Evolutionary conservation across 2,113 vertebrate species (phyloP), one percentile per base, ranked within the genome.

Genomic region (Otus sunia): DNA sequence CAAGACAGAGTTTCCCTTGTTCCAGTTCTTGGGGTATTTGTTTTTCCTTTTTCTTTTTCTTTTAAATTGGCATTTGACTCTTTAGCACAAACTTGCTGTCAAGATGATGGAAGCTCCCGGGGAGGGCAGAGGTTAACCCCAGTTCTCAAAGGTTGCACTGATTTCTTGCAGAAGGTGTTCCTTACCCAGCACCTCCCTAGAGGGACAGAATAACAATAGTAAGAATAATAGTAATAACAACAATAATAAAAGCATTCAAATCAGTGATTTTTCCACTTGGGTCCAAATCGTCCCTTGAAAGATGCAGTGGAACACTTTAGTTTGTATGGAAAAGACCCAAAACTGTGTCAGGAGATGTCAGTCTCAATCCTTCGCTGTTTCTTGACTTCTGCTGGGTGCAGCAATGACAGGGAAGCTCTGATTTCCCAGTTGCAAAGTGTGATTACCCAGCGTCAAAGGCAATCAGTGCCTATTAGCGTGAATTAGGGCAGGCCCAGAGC

Each of bases 1-100:
- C 55, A 47, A 90, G 90, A 89, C 83, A 97, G 56, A 74, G 45
- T 45, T 92, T 80, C 62, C 72, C 73, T 94, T 93, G 72, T 93
- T 94, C n/a, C 49, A 91, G 8, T 69, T 91, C 68, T 87, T 75
- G 76, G 14, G 56, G 66, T 90, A 5, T 36, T 60, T 77, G 75
- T 78, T 39, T 64, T n/a, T 15, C 15, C 6, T 39, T 66, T 23
- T 6, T 3, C 5, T 16, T 52, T 72, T 92, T 59, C 32, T 75
- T 90, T 83, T 37, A 88, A 95, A 55, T 79, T 87, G 69, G 30
- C 37, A 41, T 78, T 87, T 78, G 69, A 76, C 18, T 80, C 26
- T 72, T 82, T 7, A 91, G 74, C 58, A 69, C 2, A 16, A 78
- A 64, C 73, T 73, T 75, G 26, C 66, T 12, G 8, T 79, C 58